Percentiles rank a stretch among this genome's conserved stretches.
These are phyloP conservation scores for Esox masquinongy DNA, from an alignment of 2,797 vertebrate genomes.

Conservation along the genomic window DNA sequence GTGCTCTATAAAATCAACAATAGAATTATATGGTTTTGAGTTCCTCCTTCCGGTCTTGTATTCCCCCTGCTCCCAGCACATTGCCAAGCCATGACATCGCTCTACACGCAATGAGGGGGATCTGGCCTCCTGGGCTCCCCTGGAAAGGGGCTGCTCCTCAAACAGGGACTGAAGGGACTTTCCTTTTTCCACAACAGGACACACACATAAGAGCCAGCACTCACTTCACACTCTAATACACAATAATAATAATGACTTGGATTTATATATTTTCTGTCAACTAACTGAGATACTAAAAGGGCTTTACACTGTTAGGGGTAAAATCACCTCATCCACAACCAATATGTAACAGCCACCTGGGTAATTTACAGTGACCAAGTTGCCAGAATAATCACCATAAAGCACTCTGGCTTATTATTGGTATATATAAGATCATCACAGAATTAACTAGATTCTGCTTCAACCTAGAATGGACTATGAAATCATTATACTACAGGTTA, in stretches of 20 bases:
- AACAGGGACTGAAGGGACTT: background rate
- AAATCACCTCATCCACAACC: too few species aligned
- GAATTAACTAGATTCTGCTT: constrained; percentile 20
- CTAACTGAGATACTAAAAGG: too few species aligned
- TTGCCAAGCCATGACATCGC: constrained; percentile 58
- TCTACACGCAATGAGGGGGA: constrained; percentile 36
- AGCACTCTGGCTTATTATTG: constrained; percentile 24
- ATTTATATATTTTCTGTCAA: too few species aligned
- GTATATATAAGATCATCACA: constrained; percentile 45
- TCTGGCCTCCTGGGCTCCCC: constrained; percentile 33
- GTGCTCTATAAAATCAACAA: background rate
- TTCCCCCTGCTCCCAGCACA: constrained; percentile 41
- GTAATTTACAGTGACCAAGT: background rate
- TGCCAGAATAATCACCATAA: background rate
- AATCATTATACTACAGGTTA: background rate
- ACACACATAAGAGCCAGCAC: background rate
- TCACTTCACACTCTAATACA: background rate
- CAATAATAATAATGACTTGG: background rate
- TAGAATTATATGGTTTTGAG: background rate
- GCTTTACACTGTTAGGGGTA: too few species aligned
- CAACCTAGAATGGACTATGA: constrained; percentile 22
- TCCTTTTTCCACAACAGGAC: constrained; percentile 2
- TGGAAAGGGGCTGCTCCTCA: background rate
- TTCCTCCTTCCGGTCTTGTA: constrained; percentile 1
- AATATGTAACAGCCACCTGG: too few species aligned